These are phyloP conservation scores for Itoplectis maculator DNA, from an alignment of 2,888 invertebrate genomes.

Conservation along the genomic window DNA sequence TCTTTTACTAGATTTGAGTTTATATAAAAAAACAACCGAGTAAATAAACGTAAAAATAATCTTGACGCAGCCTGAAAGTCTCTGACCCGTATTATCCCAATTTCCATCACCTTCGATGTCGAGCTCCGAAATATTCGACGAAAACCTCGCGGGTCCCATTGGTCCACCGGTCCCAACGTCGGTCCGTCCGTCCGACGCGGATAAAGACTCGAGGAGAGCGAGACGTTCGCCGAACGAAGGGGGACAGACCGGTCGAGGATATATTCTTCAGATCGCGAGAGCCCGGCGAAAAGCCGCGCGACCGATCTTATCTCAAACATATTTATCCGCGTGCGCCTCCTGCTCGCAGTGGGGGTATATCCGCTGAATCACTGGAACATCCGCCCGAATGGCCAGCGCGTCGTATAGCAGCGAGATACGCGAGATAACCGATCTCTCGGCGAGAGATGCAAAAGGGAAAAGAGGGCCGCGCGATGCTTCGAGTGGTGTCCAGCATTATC, in stretches of 20 bases:
- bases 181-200: conserved; percentile 16
- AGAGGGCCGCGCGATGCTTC: conserved; percentile 6
- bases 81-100: not conserved
- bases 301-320: conserved; percentile 65
- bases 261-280: conserved; percentile 51
- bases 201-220: conserved; percentile 25
- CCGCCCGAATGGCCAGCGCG: conserved; percentile 5
- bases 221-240: not conserved
- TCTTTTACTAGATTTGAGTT: too few relatives aligned
- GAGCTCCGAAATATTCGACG: conserved; percentile 25
- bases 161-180: too few relatives aligned
- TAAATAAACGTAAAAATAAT: too few relatives aligned
- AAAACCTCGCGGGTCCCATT: conserved; percentile 37
- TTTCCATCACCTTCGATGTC: not conserved
- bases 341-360: conserved; percentile 29
- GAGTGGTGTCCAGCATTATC: conserved; percentile 32
- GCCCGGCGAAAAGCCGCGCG: conserved; percentile 53
- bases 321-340: conserved; percentile 59
- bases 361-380: conserved; percentile 47
- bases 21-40: too few relatives aligned
- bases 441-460: conserved; percentile 30
- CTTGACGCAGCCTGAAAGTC: too few relatives aligned
- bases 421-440: conserved; percentile 58
- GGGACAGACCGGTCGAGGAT: conserved; percentile 20
- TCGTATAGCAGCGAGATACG: conserved; percentile 5